A percentile compares a stretch with the other conserved stretches of the same genome.
Conservation (phyloP, 2,888 invertebrate species). For the Drosophila rubida region DNA sequence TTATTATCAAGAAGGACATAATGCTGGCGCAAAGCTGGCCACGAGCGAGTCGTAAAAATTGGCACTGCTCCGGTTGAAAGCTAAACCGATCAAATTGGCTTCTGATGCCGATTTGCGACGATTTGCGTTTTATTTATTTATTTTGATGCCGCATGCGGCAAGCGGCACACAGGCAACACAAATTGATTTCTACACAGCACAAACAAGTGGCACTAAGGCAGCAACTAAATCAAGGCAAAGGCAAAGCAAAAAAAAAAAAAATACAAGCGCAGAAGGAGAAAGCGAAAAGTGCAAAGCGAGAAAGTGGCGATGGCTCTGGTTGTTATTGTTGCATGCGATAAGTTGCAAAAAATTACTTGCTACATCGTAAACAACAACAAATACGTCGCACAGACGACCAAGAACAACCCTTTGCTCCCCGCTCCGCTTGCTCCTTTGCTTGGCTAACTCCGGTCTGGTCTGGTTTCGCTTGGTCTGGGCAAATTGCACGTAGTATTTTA, state of each 20-base stretch:
- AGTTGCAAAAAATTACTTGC: conserved; percentile 76
- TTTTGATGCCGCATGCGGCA: conserved; percentile 49
- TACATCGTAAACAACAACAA: conserved; percentile 78
- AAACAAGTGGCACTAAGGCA: conserved; percentile 27
- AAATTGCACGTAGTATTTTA: conserved; percentile 81
- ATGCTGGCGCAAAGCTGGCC: conserved; percentile 68
- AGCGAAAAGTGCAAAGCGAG: conserved; percentile 58
- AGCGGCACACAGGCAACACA: conserved; percentile 55
- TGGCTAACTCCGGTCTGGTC: background rate
- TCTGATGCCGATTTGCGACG: conserved; percentile 72
- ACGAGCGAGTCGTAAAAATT: conserved; percentile 71
- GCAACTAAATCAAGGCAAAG: conserved; percentile 72
- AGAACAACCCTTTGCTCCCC: conserved; percentile 55
- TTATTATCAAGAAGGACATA: conserved; percentile 72
- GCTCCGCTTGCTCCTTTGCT: conserved; percentile 5
- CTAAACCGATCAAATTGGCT: conserved; percentile 76
- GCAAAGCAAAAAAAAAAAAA: conserved; percentile 49
- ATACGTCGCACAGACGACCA: conserved; percentile 24
- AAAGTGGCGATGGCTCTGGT: conserved; percentile 41
- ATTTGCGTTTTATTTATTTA: conserved; percentile 75
- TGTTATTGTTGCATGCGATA: conserved; percentile 66
- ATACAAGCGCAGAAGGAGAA: conserved; percentile 39
- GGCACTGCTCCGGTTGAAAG: conserved; percentile 60
- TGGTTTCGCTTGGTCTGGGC: conserved; percentile 3
- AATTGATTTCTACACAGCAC: conserved; percentile 62